These are phyloP conservation scores for Drosophila koepferae DNA, from an alignment of 2,888 invertebrate genomes.

Conservation along the genomic window DNA sequence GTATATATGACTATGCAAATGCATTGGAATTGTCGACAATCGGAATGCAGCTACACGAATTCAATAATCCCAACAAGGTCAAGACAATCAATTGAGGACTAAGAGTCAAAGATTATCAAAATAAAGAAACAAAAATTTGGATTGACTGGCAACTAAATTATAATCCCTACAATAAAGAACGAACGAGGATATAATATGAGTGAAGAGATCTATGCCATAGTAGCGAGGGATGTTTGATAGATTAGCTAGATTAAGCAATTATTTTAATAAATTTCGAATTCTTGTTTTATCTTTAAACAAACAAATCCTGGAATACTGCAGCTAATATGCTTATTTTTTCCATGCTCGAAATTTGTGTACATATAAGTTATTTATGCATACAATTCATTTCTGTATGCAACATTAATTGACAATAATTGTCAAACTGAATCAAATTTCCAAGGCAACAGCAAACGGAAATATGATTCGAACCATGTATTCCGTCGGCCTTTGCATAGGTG, in stretches of 20 bases:
- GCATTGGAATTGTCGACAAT: conserved; percentile 14
- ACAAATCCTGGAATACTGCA: no score
- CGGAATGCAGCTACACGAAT: conserved; percentile 10
- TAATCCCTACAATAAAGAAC: background rate
- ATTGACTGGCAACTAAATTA: background rate
- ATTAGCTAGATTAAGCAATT: background rate
- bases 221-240: background rate
- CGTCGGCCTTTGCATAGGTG: background rate
- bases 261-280: no score
- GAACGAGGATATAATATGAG: background rate
- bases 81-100: conserved; percentile 26
- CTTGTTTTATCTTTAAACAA: no score
- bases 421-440: background rate
- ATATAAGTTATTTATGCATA: background rate
- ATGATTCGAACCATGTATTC: background rate
- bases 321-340: no score
- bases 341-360: no score
- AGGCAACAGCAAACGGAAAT: background rate
- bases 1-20: conserved; percentile 25
- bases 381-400: background rate
- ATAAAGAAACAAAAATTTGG: background rate
- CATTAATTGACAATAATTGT: background rate
- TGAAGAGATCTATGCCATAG: background rate
- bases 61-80: conserved; percentile 7
- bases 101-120: background rate